A percentile compares a stretch with the other conserved stretches of the same genome.
Conservation (phyloP, 2,113 vertebrate genomes). For the Vidua chalybeata region DNA sequence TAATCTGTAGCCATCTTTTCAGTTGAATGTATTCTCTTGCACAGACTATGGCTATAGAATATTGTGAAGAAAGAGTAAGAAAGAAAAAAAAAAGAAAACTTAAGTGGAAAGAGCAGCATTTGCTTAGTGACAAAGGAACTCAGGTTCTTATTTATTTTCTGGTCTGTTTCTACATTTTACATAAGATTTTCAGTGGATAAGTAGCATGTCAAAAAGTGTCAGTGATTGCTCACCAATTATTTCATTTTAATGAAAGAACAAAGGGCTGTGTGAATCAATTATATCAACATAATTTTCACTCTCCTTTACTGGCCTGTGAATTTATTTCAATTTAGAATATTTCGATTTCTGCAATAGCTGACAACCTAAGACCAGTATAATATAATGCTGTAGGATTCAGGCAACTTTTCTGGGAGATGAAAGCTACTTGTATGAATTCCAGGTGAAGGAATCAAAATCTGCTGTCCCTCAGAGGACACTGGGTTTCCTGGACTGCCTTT, state of each 20-base stretch:
- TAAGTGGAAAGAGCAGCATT: neutral
- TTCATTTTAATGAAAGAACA: neutral
- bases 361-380: neutral
- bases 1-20: neutral
- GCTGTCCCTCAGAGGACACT: neutral
- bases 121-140: neutral
- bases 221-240: neutral
- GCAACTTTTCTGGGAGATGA: neutral
- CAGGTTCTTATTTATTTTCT: neutral
- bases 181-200: neutral
- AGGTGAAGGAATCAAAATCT: neutral
- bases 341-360: neutral
- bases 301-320: neutral
- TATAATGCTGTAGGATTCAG: neutral
- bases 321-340: neutral
- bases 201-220: neutral
- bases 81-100: neutral
- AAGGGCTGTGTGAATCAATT: neutral
- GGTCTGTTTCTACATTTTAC: neutral
- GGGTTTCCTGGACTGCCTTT: neutral
- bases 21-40: neutral
- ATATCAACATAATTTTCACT: neutral
- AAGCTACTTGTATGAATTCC: neutral
- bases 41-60: neutral
- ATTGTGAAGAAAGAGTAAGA: neutral